Base-by-base conservation (phyloP, 2,797 vertebrate genomes). In the Phrynocephalus forsythii region DNA sequence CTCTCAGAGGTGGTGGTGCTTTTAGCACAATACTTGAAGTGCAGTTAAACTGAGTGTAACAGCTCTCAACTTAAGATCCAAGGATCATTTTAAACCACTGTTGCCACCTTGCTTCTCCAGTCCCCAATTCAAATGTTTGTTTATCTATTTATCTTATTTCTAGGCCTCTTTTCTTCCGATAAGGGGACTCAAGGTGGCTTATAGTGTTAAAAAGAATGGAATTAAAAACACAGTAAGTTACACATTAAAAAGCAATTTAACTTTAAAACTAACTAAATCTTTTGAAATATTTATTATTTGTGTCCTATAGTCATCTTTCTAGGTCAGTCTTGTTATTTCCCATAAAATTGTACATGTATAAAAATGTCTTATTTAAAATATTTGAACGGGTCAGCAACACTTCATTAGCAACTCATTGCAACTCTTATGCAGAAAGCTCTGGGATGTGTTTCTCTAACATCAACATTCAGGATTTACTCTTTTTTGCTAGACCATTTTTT, bases 1-100 rank as follows among this genome's bases (percentile, higher is more conserved):
- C 66, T 79, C 79, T 88, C 85, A 90, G 87, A 91, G 77, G 90
- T 90, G 90, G 90, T 88, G 30, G 80, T 93, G 83, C 94, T 16
- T 71, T 56, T 1, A 56, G 22, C 30, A 79, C 26, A 66, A 77
- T 68, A 30, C 22, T 33, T 79, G 76, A 52, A n/a, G 24, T 24
- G 10, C 38, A 83, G 30, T 13, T 75, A 72, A 83, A 60, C 75
- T 69, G 48, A 50, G 83, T 24, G 10, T 78, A 33, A 28, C n/a
- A 56, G 26, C 60, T 26, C 44, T 63, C 69, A 73, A 20, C 11
- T 28, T 66, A 69, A 81, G 28, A 82, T 81, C 60, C 26, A 82
- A 60, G 6, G 9, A 48, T 82, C 38, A n/a, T 13, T 6, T 15
- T 75, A 6, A 67, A 38, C 3, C 56, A 4, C 44, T 18, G 9